phyloP scores from a whole-genome alignment of 2,888 invertebrate genomes.

The Leucophora obtusa region DNA sequence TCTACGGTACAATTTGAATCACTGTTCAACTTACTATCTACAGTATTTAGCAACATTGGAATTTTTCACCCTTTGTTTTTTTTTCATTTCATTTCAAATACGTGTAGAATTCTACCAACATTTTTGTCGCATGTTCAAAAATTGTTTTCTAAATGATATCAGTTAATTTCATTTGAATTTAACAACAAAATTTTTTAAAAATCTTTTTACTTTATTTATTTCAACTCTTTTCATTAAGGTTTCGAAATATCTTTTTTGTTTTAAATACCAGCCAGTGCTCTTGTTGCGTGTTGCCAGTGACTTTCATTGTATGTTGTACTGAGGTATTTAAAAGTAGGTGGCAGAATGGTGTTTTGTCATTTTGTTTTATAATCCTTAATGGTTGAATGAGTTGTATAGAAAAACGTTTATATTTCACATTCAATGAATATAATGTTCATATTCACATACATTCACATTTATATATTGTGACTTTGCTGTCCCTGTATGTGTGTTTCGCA shows the following conservation, averaged over 20 bases:
- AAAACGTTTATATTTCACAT: slow-evolving; percentile 29
- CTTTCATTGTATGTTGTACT: slow-evolving; percentile 29
- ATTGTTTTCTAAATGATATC: slow-evolving; percentile 24
- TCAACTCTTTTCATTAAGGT: slow-evolving; percentile 12
- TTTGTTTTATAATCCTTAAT: slow-evolving; percentile 43
- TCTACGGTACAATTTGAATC: too few relatives aligned
- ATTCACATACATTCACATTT: background rate
- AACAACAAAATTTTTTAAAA: slow-evolving; percentile 6
- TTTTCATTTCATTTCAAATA: background rate
- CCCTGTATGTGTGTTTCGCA: background rate
- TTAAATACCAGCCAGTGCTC: slow-evolving; percentile 4
- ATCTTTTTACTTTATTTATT: slow-evolving; percentile 8
- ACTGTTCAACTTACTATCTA: background rate
- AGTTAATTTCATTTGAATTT: slow-evolving; percentile 35
- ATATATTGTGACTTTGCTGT: background rate
- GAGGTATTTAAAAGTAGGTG: slow-evolving; percentile 16
- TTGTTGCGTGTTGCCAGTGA: slow-evolving; percentile 39
- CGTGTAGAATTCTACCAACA: slow-evolving; percentile 12
- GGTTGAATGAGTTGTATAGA: slow-evolving; percentile 36
- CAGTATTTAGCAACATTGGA: background rate
- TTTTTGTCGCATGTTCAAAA: slow-evolving; percentile 22
- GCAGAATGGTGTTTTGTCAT: slow-evolving; percentile 31
- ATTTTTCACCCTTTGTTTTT: background rate
- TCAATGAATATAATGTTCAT: background rate
- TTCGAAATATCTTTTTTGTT: slow-evolving; percentile 3